Base-by-base conservation (phyloP, 2,113 vertebrate species). In the Cygnus buccinator region DNA sequence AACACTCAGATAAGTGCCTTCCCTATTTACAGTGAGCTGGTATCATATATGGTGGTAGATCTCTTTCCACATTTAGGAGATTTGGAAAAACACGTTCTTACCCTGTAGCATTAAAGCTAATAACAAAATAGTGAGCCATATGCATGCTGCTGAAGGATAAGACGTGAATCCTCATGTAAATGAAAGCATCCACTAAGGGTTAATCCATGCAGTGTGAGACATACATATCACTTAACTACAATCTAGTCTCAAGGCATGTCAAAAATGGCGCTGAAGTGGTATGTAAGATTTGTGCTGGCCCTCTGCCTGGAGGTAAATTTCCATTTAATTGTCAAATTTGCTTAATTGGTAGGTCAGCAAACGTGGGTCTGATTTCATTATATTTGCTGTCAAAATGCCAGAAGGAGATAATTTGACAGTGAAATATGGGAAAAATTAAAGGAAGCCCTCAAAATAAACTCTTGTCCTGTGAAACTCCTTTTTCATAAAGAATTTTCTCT, bases 311-410 rank as follows among this genome's bases (percentile, higher is more conserved):
- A 52, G 31, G 57, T 43, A 55, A 14, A 61, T 58, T 78, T 80
- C 44, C 8, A 68, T 74, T 86, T 74, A 77, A 77, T 80, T 94
- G 33, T 81, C 70, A 58, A 25, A 1, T 9, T 65, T 33, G 10
- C 11, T 78, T 87, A 93, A 78, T 75, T 89, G 52, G 22, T 67
- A 74, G 39, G 22, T 92, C 80, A 92, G 22, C 13, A 92, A 76
- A 9, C 0, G 3, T 37, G 39, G 10, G 14, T 46, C 54, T 41
- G 3, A 52, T 65, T 73, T 48, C 25, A 59, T 91, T 77, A 57
- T 28, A 81, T 48, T 67, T 72, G 19, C 37, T 91, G 73, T 76
- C 63, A 63, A 71, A 82, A 70, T 67, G 62, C 33, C 65, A 87
- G 85, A 72, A 95, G 72, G 0, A 6, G 31, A 43, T 61, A n/a